Base-by-base conservation (phyloP, 2,888 invertebrate species). In the Rhabditoides inermis region DNA sequence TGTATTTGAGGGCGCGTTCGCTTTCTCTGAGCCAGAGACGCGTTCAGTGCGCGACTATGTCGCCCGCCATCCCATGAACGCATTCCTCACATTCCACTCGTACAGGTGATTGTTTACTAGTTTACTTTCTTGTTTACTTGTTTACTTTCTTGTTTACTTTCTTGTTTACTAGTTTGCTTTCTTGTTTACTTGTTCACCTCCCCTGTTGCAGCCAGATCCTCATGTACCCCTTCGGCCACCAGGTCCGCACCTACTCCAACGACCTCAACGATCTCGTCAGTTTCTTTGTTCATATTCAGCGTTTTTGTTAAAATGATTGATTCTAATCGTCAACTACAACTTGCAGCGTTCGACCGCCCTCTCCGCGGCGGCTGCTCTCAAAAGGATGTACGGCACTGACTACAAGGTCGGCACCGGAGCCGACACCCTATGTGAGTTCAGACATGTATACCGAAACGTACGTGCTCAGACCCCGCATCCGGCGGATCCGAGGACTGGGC, bases 1-100 rank as follows among this genome's bases (percentile, higher is more conserved):
- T 28, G 3, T 15, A 25, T 48, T 63, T 36, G 55, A 75, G 57
- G 76, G 76, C n/a, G 57, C 51, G 10, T 63, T 58, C 45, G 68
- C 76, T 0, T 76, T 76, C 60, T 70, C 70, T 22, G 76, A 76
- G 55, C 76, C 76, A 5, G 76, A 76, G 55, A 75, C 75, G 1
- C 53, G 69, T 1, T 64, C 75, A 0, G 67, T 76, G 3, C 48
- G 72, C 10, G 73, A 76, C 48, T 76, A 73, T 53, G 60, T 76
- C 10, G 55, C 59, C 20, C 44, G 60, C 12, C 68, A 67, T 44
- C 61, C 63, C 3, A 63, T 75, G 32, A 63, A 69, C 20, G 64
- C 72, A 1, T 76, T 76, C 56, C 49, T 76, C 40, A 77, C 76
- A 4, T 65, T 76, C 58, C 76, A 76, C 56, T 70, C 67, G 4